These are phyloP conservation scores for Lytechinus variegatus DNA, from an alignment of 35 echinoderm and acorn worm species.

Conservation along the genomic window DNA sequence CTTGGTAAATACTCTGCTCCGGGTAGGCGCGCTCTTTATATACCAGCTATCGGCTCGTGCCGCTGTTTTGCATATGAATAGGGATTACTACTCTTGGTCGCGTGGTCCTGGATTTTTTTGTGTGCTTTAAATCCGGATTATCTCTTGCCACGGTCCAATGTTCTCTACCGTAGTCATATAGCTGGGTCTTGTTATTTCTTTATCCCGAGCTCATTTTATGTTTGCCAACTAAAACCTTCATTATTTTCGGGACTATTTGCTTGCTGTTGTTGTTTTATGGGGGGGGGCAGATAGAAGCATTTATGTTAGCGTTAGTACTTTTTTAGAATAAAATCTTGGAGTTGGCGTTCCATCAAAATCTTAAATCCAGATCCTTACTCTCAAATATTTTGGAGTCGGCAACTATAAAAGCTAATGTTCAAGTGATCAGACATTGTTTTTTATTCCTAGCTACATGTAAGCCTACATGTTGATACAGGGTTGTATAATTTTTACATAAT, in stretches of 20 bases:
- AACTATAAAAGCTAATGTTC: neutral
- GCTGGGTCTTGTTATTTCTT: neutral
- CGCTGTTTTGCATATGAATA: constrained; percentile 40
- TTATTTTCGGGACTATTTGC: constrained; percentile 4
- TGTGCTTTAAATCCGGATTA: constrained; percentile 19
- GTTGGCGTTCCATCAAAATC: neutral
- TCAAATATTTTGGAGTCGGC: neutral
- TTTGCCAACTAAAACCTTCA: neutral
- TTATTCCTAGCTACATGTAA: neutral
- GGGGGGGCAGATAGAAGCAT: too few relatives aligned
- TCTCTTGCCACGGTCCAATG: neutral
- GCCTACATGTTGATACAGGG: neutral
- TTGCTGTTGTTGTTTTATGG: neutral
- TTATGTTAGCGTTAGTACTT: neutral
- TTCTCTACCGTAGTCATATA: neutral
- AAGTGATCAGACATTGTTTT: neutral
- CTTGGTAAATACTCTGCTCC: neutral
- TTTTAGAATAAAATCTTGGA: neutral
- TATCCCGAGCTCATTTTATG: neutral
- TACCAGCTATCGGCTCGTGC: constrained; percentile 28
- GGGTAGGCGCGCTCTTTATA: neutral
- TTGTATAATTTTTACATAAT: neutral
- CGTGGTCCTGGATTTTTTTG: constrained; percentile 17
- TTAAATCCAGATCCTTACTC: neutral
- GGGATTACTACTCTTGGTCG: neutral